A percentile compares a stretch with the other conserved stretches of the same genome.
phyloP scores from a whole-genome alignment of 2,797 vertebrate species.

The Pseudochirops cupreus region DNA sequence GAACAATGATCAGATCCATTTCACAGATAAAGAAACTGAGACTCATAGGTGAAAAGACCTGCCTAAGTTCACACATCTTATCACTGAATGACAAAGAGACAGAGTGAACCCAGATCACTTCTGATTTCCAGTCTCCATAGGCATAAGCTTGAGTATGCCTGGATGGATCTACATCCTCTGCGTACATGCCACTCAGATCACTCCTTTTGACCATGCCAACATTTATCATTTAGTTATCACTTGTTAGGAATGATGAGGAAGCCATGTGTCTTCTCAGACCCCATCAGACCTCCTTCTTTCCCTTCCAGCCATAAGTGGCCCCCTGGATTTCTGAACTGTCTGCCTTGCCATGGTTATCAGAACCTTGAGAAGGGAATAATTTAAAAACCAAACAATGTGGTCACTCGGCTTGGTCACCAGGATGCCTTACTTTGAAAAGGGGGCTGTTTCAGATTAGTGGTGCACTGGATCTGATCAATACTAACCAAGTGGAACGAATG shows the following conservation, averaged over 20 bases:
- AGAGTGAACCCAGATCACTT: background rate
- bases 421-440: constrained; percentile 78
- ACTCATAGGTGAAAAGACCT: background rate
- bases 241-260: background rate
- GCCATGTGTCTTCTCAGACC: background rate
- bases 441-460: constrained; percentile 87
- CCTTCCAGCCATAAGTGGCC: constrained; percentile 39
- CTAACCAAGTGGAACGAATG: constrained; percentile 90
- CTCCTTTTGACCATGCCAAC: background rate
- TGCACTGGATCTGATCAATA: constrained; percentile 87
- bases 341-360: constrained; percentile 72
- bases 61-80: background rate
- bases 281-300: background rate
- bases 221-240: background rate
- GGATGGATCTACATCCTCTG: background rate
- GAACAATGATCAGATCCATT: background rate
- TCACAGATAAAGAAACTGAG: background rate
- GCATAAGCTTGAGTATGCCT: background rate
- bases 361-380: constrained; percentile 77
- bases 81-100: background rate
- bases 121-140: background rate
- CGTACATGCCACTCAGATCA: background rate
- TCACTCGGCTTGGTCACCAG: constrained; percentile 79
- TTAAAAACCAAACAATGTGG: constrained; percentile 80
- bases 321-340: constrained; percentile 61